Base-by-base conservation (phyloP, 2,888 invertebrate species). In the Hydraecia micacea region DNA sequence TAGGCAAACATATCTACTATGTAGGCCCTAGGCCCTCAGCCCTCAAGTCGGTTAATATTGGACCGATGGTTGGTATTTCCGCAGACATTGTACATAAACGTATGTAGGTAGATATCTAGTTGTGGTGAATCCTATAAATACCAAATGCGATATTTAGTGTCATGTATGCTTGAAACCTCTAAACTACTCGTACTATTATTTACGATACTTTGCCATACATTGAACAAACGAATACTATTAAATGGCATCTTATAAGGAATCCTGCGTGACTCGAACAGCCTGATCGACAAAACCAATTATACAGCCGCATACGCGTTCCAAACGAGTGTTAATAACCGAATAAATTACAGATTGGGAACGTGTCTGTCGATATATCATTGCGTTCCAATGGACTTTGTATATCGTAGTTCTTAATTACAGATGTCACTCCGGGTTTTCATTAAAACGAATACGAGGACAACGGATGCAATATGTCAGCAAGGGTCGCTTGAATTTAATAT, bases 221-320 rank as follows among this genome's bases (percentile, higher is more conserved):
- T 42, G n/a, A n/a, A 70, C 5, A 79, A 52, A 28, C 46, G 6
- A 72, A 72, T 55, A 36, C 46, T 13, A 11, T 13, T n/a, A 32
- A 36, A 60, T n/a, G 7, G 11, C 11, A n/a, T 21, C 18, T 28
- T 39, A 49, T 15, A 80, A 55, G 73, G 80, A 58, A 39, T 32
- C 15, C 8, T 32, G 90, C 88, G 90, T 91, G 88, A n/a, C 49
- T 86, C 85, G 75, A 77, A 81, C 82, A 78, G 72, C 81, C 67
- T 87, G 85, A 85, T 86, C 83, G 83, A 81, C 73, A 81, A 77
- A 89, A 90, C 87, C 85, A 87, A 88, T 90, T 88, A 80, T 77
- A 75, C 75, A 73, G 80, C 76, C 75, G 75, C 85, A 85, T 86
- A 84, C 78, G 76, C 62, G 76, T 84, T 73, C 46, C 36, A 46